Evolutionary conservation across 2,797 vertebrate species (phyloP).

Genomic region (Chelidonichthys spinosus): DNA sequence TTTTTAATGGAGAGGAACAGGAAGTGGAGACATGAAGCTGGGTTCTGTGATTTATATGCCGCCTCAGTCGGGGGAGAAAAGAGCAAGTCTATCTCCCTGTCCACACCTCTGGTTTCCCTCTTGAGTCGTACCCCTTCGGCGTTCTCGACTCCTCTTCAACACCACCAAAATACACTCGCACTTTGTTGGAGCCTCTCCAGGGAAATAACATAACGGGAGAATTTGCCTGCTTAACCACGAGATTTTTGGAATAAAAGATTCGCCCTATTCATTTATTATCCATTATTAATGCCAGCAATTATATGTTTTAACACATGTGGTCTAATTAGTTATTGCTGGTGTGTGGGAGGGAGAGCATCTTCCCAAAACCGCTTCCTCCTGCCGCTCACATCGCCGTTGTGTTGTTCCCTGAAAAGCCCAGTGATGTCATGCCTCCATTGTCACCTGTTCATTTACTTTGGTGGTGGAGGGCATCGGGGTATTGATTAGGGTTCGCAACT

Average conservation of each 20-base stretch:
- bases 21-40: slow-evolving; percentile 78
- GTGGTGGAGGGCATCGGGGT: slow-evolving; percentile 86
- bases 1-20: slow-evolving; percentile 86
- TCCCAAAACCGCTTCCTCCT: not conserved
- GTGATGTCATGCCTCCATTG: slow-evolving; percentile 91
- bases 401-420: slow-evolving; percentile 82
- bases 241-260: not conserved
- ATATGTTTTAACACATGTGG: slow-evolving; percentile 22
- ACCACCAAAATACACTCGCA: slow-evolving; percentile 32
- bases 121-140: slow-evolving; percentile 19
- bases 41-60: slow-evolving; percentile 79
- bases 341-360: slow-evolving; percentile 10
- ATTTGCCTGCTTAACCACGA: slow-evolving; percentile 23
- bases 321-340: slow-evolving; percentile 22
- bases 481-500: slow-evolving; percentile 88
- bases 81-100: slow-evolving; percentile 74
- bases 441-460: slow-evolving; percentile 83
- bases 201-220: slow-evolving; percentile 39
- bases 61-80: slow-evolving; percentile 56
- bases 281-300: slow-evolving; percentile 44
- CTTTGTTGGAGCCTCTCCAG: slow-evolving; percentile 24
- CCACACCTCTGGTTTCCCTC: slow-evolving; percentile 64
- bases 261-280: slow-evolving; percentile 26
- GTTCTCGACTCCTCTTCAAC: slow-evolving; percentile 47
- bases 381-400: slow-evolving; percentile 75